A percentile compares a stretch with the other conserved stretches of the same genome.
Evolutionary conservation across 1,140 invertebrate species (phyloP).

Genomic region (Papilio dardanus): DNA sequence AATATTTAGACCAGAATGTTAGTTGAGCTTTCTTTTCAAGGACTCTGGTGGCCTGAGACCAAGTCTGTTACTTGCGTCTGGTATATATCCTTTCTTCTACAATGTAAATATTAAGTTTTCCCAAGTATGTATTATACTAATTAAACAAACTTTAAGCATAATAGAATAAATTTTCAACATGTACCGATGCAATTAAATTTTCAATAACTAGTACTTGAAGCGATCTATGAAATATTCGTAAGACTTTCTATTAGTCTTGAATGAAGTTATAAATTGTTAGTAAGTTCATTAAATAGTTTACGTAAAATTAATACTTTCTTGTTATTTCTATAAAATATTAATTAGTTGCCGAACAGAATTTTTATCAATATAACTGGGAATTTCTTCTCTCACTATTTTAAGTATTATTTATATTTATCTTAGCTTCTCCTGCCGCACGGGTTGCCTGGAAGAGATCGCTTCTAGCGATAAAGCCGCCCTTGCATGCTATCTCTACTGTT

Average conservation of each 20-base stretch:
- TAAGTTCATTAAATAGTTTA: conserved; percentile 10
- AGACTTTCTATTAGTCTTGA: neutral
- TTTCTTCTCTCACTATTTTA: too few relatives aligned
- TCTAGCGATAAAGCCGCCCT: too few relatives aligned
- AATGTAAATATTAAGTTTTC: neutral
- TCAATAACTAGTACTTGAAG: conserved; percentile 10
- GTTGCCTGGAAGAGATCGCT: too few relatives aligned
- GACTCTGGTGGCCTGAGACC: neutral
- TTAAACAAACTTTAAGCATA: neutral
- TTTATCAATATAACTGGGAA: too few relatives aligned
- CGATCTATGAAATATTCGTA: conserved; percentile 12
- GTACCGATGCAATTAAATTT: conserved; percentile 36
- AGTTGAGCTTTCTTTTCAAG: neutral
- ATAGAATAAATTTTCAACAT: conserved; percentile 14
- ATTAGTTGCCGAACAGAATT: too few relatives aligned
- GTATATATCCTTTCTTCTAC: neutral
- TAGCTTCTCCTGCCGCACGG: too few relatives aligned
- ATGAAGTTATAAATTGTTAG: conserved; percentile 24
- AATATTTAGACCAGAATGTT: neutral
- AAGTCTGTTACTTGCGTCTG: neutral
- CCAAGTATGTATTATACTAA: neutral
- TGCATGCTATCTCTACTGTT: too few relatives aligned
- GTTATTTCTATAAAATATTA: conserved; percentile 2
- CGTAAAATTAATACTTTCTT: neutral
- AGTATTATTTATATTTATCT: too few relatives aligned